Evolutionary conservation across 2,888 invertebrate species (phyloP), one percentile per base, ranked within the genome.

Genomic region (Calliphora vomitoria): DNA sequence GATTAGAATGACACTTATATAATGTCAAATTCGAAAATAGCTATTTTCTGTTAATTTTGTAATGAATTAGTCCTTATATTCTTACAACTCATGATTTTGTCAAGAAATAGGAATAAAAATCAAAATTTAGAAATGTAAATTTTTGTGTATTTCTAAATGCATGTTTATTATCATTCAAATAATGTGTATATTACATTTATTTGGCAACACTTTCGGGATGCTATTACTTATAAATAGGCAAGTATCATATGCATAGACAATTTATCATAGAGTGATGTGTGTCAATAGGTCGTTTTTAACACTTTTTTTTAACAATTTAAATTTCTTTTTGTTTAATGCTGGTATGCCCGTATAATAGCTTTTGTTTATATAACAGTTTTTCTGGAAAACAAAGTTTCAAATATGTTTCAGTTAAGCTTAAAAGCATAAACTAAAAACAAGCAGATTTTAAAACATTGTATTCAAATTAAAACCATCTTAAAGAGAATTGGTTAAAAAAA

Each of bases 221-320:
- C 6, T 0, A 47, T 20, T 47, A 13, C 44, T 44, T 13, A 3
- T 13, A 11, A 13, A 13, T 66, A 8, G 8, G 44, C 15, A 25
- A 25, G n/a, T 68, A 47, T 25, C 2, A 18, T 47, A 69, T 31
- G 5, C 50, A 11, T 15, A n/a, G 31, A 50, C 10, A 47, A 69
- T 25, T 69, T 69, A 11, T 69, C 31, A 69, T 31, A 31, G 69
- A 81, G 25, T 81, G 64, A 81, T 62, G 64, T 81, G 72, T 81
- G 81, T 81, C 81, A 81, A 81, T 81, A 72, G 81, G 81, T 81
- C 41, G n/a, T 50, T 64, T 66, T 55, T 47, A 62, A 62, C 8
- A 62, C 62, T n/a, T 62, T 62, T 31, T 44, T 11, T 13, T 3
- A 44, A 44, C 13, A 2, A 15, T 62, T 62, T 8, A 25, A 25